These are phyloP conservation scores for Leptonema lineaticorne DNA, from an alignment of 1,140 invertebrate genomes.

Conservation along the genomic window DNA sequence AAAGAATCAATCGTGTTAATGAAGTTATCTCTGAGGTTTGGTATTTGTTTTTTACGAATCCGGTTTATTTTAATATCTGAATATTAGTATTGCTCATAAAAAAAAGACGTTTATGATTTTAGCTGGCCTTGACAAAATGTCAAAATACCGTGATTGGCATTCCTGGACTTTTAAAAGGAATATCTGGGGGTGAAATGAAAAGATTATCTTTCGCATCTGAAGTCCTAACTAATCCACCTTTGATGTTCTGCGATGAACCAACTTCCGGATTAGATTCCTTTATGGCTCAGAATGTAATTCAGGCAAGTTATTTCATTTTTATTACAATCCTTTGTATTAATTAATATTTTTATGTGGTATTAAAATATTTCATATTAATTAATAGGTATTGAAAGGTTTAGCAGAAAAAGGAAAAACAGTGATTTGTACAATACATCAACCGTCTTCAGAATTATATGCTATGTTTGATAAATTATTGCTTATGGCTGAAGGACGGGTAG, in stretches of 20 bases:
- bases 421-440: conserved; percentile 94
- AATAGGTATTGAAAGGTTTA: conserved; percentile 69
- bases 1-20: conserved; percentile 81
- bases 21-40: conserved; percentile 85
- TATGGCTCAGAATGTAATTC: conserved; percentile 87
- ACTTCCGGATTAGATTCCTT: conserved; percentile 87
- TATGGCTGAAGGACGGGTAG: conserved; percentile 89
- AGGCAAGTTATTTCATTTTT: conserved; percentile 55
- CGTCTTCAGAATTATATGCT: conserved; percentile 89
- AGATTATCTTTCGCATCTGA: conserved; percentile 94
- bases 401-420: conserved; percentile 88
- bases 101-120: too few relatives aligned
- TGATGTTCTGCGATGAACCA: conserved; percentile 97
- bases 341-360: background rate
- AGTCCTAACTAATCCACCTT: conserved; percentile 89
- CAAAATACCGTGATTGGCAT: conserved; percentile 86
- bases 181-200: conserved; percentile 95
- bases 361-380: background rate
- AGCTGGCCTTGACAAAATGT: conserved; percentile 84
- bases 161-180: conserved; percentile 82
- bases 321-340: background rate
- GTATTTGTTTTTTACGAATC: background rate
- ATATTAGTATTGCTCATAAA: too few relatives aligned
- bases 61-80: background rate
- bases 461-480: conserved; percentile 90